A percentile compares a stretch with the other conserved stretches of the same genome.
Evolutionary conservation across 1,140 invertebrate genomes (phyloP).

Genomic region (Tetranychus urticae): DNA sequence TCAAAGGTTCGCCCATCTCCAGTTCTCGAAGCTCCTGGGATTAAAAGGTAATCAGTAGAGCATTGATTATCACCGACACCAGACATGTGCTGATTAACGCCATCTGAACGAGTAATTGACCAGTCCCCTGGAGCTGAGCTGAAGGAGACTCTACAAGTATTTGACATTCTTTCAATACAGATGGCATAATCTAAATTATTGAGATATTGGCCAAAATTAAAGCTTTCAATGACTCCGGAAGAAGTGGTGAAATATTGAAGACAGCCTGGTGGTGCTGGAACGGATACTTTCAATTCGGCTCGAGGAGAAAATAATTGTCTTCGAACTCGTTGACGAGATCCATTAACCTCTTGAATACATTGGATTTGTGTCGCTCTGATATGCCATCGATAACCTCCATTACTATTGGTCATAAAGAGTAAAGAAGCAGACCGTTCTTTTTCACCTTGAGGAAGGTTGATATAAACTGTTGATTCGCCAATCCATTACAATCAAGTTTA

Average conservation of each 20-base stretch:
- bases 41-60: conserved; percentile 6
- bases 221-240: conserved; percentile 29
- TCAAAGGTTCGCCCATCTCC: conserved; percentile 7
- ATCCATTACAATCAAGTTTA: neutral
- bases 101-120: neutral
- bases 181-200: conserved; percentile 15
- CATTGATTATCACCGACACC: conserved; percentile 8
- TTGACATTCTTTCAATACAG: conserved; percentile 13
- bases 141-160: conserved; percentile 12
- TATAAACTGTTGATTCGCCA: conserved; percentile 5
- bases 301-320: neutral
- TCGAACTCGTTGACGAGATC: neutral
- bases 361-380: conserved; percentile 10
- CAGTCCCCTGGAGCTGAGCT: conserved; percentile 1
- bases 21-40: conserved; percentile 5
- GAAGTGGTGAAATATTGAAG: conserved; percentile 35
- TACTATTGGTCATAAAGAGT: conserved; percentile 7
- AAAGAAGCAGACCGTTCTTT: conserved; percentile 5
- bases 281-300: conserved; percentile 3
- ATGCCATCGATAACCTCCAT: conserved; percentile 10
- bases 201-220: conserved; percentile 28
- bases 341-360: conserved; percentile 1
- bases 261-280: conserved; percentile 32
- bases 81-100: neutral
- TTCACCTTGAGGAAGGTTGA: conserved; percentile 1